Evolutionary conservation across 1,140 invertebrate genomes (phyloP).

Genomic region (Aporrectodea caliginosa): DNA sequence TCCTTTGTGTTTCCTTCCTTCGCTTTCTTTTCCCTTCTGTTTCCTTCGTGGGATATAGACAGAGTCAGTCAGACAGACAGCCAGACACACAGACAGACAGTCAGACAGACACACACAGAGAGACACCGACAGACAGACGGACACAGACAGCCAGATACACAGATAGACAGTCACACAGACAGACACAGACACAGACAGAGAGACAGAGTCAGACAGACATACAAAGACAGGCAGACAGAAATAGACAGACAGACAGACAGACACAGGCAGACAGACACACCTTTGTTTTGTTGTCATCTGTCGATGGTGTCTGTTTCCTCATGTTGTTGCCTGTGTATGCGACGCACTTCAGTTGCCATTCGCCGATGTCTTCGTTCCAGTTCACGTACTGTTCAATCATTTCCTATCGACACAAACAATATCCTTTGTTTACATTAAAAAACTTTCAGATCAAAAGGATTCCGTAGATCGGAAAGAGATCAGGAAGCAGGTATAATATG

Average conservation of each 20-base stretch:
- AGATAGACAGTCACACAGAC: not conserved
- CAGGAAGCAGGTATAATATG: no score
- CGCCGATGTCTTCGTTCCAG: slow-evolving; percentile 97
- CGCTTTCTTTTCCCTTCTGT: no score
- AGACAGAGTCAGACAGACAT: not conserved
- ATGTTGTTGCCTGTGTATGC: slow-evolving; percentile 99
- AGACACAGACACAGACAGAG: not conserved
- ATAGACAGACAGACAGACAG: not conserved
- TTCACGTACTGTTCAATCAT: slow-evolving; percentile 87
- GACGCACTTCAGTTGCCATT: slow-evolving; percentile 96
- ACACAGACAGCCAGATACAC: not conserved
- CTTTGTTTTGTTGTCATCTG: not conserved
- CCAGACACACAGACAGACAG: not conserved
- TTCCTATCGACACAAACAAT: slow-evolving; percentile 63
- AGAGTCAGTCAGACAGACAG: no score
- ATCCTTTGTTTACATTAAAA: no score
- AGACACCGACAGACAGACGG: not conserved
- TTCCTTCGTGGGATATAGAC: no score
- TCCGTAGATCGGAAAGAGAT: no score
- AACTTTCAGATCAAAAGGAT: no score
- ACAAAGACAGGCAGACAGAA: not conserved
- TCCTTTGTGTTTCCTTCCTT: no score
- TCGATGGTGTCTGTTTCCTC: slow-evolving; percentile 59
- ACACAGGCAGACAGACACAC: not conserved
- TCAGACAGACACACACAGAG: not conserved